These are phyloP conservation scores for Poecilia wingei DNA, from an alignment of 2,797 vertebrate genomes.

Conservation along the genomic window DNA sequence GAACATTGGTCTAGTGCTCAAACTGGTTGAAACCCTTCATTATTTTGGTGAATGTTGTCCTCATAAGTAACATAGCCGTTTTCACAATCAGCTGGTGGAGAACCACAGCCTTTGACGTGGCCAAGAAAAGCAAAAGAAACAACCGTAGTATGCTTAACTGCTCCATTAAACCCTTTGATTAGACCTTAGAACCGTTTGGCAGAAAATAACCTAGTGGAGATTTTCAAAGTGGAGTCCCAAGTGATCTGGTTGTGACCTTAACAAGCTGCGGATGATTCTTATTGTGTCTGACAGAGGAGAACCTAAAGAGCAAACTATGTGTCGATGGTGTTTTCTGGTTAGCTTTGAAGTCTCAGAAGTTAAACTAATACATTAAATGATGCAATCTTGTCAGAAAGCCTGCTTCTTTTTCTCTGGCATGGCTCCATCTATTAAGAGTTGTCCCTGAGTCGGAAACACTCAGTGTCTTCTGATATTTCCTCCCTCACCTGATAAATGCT, in stretches of 20 bases:
- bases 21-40: background rate
- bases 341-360: slow-evolving; percentile 52
- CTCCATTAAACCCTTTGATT: background rate
- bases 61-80: background rate
- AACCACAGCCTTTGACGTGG: background rate
- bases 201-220: background rate
- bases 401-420: slow-evolving; percentile 30
- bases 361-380: slow-evolving; percentile 36
- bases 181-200: background rate
- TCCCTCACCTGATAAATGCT: slow-evolving; percentile 48
- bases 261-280: slow-evolving; percentile 29
- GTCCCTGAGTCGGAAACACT: slow-evolving; percentile 33
- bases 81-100: background rate
- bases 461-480: slow-evolving; percentile 53
- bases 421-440: slow-evolving; percentile 44
- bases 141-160: background rate
- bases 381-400: slow-evolving; percentile 23
- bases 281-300: slow-evolving; percentile 43
- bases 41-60: background rate
- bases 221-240: slow-evolving; percentile 35
- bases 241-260: slow-evolving; percentile 13
- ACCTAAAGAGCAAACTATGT: slow-evolving; percentile 19
- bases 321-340: slow-evolving; percentile 25
- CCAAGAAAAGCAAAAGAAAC: background rate
- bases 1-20: background rate